Conservation (phyloP, 2,888 invertebrate genomes). For the Seira ritae region DNA sequence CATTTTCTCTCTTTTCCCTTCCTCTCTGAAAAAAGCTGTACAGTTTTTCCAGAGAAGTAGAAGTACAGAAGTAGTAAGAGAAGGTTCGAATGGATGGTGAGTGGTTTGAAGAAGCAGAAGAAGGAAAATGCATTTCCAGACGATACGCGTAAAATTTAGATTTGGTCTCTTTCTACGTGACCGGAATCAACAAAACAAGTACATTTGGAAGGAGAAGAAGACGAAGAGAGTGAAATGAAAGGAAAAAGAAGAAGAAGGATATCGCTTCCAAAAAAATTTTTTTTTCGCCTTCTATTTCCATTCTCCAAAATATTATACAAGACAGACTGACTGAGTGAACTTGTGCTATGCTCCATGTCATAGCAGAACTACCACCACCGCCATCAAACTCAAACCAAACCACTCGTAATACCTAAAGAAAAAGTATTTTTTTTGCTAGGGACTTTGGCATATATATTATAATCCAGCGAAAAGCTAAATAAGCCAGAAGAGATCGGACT, state of each 20-base stretch:
- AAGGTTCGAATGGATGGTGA: background rate
- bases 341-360: slow-evolving; percentile 57
- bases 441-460: slow-evolving; percentile 66
- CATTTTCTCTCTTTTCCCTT: slow-evolving; percentile 25
- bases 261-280: slow-evolving; percentile 21
- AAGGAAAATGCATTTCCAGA: slow-evolving; percentile 73
- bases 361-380: background rate
- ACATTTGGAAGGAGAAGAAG: slow-evolving; percentile 47
- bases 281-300: slow-evolving; percentile 39
- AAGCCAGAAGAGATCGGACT: slow-evolving; percentile 53
- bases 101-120: slow-evolving; percentile 55
- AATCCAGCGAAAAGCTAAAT: slow-evolving; percentile 62
- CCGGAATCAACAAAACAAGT: slow-evolving; percentile 68
- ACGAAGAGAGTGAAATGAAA: slow-evolving; percentile 41
- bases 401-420: too few relatives aligned
- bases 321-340: slow-evolving; percentile 57
- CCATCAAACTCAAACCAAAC: too few relatives aligned
- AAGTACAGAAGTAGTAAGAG: background rate
- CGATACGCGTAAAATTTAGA: slow-evolving; percentile 73
- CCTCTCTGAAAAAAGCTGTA: background rate
- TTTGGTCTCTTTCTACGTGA: slow-evolving; percentile 73
- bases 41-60: background rate
- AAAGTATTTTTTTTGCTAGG: slow-evolving; percentile 17
- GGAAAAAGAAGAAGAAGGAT: slow-evolving; percentile 37
- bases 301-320: slow-evolving; percentile 25